Evolutionary conservation across 2,797 vertebrate genomes (phyloP).

Genomic region (Myripristis murdjan): DNA sequence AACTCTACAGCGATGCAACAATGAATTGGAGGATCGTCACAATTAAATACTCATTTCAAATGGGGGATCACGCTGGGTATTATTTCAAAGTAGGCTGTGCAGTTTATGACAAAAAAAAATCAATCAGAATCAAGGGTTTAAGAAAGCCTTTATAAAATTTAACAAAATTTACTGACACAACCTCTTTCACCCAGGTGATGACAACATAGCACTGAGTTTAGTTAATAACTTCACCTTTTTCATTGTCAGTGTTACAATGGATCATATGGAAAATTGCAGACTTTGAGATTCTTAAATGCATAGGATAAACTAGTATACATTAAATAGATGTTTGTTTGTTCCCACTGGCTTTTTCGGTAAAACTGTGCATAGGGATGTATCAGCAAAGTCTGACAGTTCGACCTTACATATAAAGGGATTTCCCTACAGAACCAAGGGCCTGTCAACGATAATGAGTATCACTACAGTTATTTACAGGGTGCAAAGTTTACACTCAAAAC

Average conservation of each 20-base stretch:
- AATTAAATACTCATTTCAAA: background rate
- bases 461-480: conserved; percentile 5
- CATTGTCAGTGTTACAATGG: conserved; percentile 38
- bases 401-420: conserved; percentile 27
- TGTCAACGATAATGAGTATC: background rate
- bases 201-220: conserved; percentile 12
- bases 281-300: conserved; percentile 51
- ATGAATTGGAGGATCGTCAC: conserved; percentile 6
- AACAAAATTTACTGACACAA: conserved; percentile 4
- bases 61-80: background rate
- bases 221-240: conserved; percentile 20
- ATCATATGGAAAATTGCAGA: conserved; percentile 54
- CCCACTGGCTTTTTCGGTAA: conserved; percentile 30
- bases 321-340: conserved; percentile 55
- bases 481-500: conserved; percentile 18
- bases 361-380: conserved; percentile 13
- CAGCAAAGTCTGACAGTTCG: conserved; percentile 25
- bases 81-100: background rate
- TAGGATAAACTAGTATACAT: conserved; percentile 55
- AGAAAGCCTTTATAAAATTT: conserved; percentile 10
- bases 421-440: background rate
- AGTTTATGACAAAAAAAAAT: conserved; percentile 4
- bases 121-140: conserved; percentile 19
- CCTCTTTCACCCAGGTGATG: conserved; percentile 23
- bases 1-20: background rate